Base-by-base conservation (phyloP, 64 coral and sea anemone species). In the Stichodactyla helianthus region DNA sequence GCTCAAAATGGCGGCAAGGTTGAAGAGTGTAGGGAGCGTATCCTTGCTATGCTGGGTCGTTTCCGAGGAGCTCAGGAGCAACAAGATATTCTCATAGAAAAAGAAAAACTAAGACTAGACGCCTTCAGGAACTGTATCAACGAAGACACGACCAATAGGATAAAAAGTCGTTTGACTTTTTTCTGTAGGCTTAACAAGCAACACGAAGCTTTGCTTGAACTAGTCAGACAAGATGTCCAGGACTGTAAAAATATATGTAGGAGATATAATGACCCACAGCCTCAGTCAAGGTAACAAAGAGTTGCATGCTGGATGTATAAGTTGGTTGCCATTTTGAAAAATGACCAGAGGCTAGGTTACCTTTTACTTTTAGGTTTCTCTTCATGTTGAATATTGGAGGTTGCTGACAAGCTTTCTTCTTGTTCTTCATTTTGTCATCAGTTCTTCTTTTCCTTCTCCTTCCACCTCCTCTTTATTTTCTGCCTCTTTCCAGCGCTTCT, bases 81-180 rank as follows among this genome's bases (percentile, higher is more conserved):
- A 80, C 97, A 99, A 87, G 97, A 95, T 51, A 59, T 74, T 8
- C 84, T 99, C 51, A 99, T 99, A 63, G 90, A 92, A 27, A 99
- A 99, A 88, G 97, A 99, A 60, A 99, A 95, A 74, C 85, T 95
- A n/a, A 67, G 93, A 19, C 59, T 99, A 44, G 97, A 99, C 54
- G 93, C 93, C 10, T 99, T 99, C 59, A 89, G 93, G 58, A 99
- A 99, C 63, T 94, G 90, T 93, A 94, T 95, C 68, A 99, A 99
- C 28, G 97, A 99, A 67, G 97, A 99, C 59, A 99, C 93, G 14
- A 99, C 97, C 57, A 94, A 95, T 44, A 84, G 97, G 17, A 93
- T 99, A 44, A 94, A 95, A 86, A 95, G 83, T 54, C 79, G 97
- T 90, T 67, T 99, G 56, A 92, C 91, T 4, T 99, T 99, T 84